Evolutionary conservation across 1,140 invertebrate species (phyloP).

Genomic region (Sinella curviseta): DNA sequence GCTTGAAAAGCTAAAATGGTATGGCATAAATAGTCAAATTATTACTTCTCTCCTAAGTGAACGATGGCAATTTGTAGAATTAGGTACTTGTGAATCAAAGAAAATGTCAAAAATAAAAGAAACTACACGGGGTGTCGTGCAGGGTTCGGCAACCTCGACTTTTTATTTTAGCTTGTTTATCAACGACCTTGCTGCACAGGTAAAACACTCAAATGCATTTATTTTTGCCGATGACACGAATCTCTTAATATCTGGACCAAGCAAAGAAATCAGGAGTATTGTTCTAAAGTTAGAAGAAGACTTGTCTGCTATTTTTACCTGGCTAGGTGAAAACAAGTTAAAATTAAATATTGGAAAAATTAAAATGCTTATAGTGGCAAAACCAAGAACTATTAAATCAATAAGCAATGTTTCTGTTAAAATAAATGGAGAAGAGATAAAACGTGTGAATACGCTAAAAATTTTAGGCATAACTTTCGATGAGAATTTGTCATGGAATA

Average conservation of each 20-base stretch:
- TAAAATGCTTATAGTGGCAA: not conserved
- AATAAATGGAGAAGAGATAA: not conserved
- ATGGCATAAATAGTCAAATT: constrained; percentile 18
- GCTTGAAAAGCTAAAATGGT: constrained; percentile 33
- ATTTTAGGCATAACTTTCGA: constrained; percentile 18
- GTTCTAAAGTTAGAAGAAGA: not conserved
- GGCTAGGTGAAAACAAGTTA: not conserved
- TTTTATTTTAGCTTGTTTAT: constrained; percentile 48
- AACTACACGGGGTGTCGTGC: constrained; percentile 46
- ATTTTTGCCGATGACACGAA: constrained; percentile 52
- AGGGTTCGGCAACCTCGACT: constrained; percentile 50
- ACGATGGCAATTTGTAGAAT: constrained; percentile 10
- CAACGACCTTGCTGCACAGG: constrained; percentile 45
- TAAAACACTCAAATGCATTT: constrained; percentile 29
- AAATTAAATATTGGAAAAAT: constrained; percentile 16
- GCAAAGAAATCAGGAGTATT: not conserved
- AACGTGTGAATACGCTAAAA: not conserved
- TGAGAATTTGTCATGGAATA: not conserved
- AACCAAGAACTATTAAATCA: not conserved
- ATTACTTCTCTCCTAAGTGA: constrained; percentile 24
- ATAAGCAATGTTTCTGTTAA: not conserved
- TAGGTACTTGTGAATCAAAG: not conserved
- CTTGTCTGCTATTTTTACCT: not conserved
- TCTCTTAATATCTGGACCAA: not conserved
- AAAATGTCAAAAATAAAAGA: not conserved